Evolutionary conservation across 2,888 invertebrate species (phyloP).

Genomic region (Hirtodrosophila histrioides): DNA sequence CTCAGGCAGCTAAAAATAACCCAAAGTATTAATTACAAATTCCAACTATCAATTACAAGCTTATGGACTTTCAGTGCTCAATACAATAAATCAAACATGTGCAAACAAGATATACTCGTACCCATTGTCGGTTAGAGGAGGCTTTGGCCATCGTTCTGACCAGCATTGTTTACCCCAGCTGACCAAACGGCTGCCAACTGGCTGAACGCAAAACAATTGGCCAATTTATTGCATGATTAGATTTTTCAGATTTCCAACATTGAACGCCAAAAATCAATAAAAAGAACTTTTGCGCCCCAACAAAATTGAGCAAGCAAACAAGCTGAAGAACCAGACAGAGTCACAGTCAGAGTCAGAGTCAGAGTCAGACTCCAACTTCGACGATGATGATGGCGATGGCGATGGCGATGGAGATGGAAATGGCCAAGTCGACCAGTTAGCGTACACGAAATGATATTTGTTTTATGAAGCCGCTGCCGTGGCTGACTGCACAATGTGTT

Average conservation of each 20-base stretch:
- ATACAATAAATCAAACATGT: conserved; percentile 72
- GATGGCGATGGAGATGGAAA: conserved; percentile 27
- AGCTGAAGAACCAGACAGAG: conserved; percentile 33
- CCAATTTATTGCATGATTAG: conserved; percentile 80
- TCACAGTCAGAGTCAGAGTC: conserved; percentile 12
- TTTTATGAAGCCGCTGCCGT: conserved; percentile 77
- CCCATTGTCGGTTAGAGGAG: conserved; percentile 14
- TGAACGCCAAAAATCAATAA: conserved; percentile 62
- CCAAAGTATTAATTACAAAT: conserved; percentile 52
- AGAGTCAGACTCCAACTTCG: conserved; percentile 1
- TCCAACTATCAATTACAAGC: conserved; percentile 56
- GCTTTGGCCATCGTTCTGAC: conserved; percentile 16
- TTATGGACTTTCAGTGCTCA: conserved; percentile 30
- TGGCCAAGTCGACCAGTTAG: conserved; percentile 63
- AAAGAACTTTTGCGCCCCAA: conserved; percentile 59
- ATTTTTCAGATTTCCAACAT: conserved; percentile 55
- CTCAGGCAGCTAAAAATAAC: conserved; percentile 29
- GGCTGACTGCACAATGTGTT: conserved; percentile 74
- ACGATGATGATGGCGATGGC: conserved; percentile 6
- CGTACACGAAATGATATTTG: conserved; percentile 72
- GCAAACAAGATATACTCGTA: conserved; percentile 47
- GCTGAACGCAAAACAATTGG: conserved; percentile 71
- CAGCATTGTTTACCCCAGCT: conserved; percentile 49
- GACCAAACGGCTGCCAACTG: conserved; percentile 33
- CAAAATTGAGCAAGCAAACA: conserved; percentile 62